Base-by-base conservation (phyloP, 2,113 vertebrate genomes). In the Thamnaconus septentrionalis region DNA sequence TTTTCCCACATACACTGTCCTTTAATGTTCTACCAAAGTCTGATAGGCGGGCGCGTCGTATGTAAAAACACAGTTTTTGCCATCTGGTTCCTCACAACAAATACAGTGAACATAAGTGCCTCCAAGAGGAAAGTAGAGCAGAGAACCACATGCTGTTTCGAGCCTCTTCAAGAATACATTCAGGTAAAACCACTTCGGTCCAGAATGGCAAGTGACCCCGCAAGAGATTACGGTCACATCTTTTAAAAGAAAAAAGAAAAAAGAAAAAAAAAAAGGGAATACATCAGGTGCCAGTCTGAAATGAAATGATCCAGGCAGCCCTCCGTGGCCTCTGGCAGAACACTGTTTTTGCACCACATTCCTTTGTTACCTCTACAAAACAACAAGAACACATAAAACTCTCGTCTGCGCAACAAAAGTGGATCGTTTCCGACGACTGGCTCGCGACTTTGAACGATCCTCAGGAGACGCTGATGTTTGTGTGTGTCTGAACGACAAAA, bases 141-240 rank as follows among this genome's bases (percentile, higher is more conserved):
- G 53, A 64, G 73, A 58, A 76, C 4, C 51, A 57, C 50, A 57
- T 54, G 59, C 12, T 49, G 10, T 66, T 71, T 73, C 73, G 55
- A 73, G 73, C 65, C 59, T 62, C 59, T 31, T 73, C 31, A 45
- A 64, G 62, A 85, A 89, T 86, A 90, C 87, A 90, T 89, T 90
- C 84, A 86, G 49, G 78, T 67, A 69, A 65, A 85, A 83, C 75
- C 82, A 71, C 77, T 31, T 31, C 18, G 18, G 18, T 31, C 18
- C 18, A 31, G 18, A 31, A 31, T 31, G 18, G 18, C 18, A 31
- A 31, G 18, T 31, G 18, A 31, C 18, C 18, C 18, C 18, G 18
- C 18, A 31, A 31, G 18, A 31, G 18, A 31, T 31, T 31, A 31
- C 18, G 18, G 18, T 31, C 18, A 31, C 18, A 31, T 31, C 18